phyloP scores from a whole-genome alignment of 92 coral and sea anemone species.

The Muricea muricata region DNA sequence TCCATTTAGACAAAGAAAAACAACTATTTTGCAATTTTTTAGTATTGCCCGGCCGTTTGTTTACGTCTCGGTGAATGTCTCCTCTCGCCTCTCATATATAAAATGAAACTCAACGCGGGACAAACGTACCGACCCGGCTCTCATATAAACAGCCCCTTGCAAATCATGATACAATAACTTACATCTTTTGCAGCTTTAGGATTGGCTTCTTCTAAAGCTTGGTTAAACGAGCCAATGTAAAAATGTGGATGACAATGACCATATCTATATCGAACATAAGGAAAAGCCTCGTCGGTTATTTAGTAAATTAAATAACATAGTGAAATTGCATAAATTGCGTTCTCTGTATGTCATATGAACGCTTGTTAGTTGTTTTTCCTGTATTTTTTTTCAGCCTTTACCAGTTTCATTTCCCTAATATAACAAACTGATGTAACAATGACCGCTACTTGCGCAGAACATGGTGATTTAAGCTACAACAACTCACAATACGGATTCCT shows the following conservation, averaged over 20 bases:
- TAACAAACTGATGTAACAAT: no score
- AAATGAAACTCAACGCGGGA: no score
- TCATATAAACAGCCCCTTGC: no score
- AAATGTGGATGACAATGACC: conserved; percentile 97
- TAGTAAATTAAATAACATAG: not conserved
- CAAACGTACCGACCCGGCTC: no score
- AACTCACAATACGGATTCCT: not conserved
- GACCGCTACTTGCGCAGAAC: not conserved
- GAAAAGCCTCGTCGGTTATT: no score
- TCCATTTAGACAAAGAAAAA: not conserved
- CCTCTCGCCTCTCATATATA: no score
- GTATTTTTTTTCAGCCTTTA: no score
- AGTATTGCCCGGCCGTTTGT: no score
- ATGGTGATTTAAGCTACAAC: not conserved
- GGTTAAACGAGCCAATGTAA: conserved; percentile 93
- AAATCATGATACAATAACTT: not conserved
- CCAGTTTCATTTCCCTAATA: no score
- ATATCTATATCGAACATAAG: conserved; percentile 71
- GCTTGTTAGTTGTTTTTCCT: no score
- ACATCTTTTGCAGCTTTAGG: conserved; percentile 93
- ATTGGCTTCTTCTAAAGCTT: conserved; percentile 92
- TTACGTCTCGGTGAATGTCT: no score
- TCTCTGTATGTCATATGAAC: not conserved
- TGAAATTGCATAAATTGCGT: not conserved
- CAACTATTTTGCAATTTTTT: no score